Conservation (phyloP, 2,888 invertebrate genomes). For the Mimachlamys varia region DNA sequence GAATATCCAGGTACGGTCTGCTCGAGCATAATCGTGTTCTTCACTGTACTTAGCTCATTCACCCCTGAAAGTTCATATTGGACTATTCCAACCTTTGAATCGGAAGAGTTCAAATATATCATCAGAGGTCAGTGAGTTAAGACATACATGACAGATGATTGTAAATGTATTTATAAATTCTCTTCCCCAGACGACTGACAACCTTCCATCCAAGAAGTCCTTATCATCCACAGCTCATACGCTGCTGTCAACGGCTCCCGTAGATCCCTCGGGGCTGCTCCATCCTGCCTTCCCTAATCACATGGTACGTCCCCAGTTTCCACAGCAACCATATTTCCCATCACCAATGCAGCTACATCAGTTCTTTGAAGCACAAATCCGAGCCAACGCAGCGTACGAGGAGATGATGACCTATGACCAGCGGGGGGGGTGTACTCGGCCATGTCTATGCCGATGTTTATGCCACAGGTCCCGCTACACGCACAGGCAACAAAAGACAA, state of each 20-base stretch:
- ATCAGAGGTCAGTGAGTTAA: too few relatives aligned
- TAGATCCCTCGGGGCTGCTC: conserved; percentile 45
- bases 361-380: conserved; percentile 56
- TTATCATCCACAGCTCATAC: background rate
- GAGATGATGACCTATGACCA: conserved; percentile 56
- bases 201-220: conserved; percentile 37
- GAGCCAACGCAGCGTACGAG: conserved; percentile 59
- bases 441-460: conserved; percentile 48
- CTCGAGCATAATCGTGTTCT: too few relatives aligned
- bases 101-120: too few relatives aligned
- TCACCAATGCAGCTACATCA: conserved; percentile 58
- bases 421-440: conserved; percentile 39
- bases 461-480: conserved; percentile 51
- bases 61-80: too few relatives aligned
- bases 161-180: background rate
- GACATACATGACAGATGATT: background rate
- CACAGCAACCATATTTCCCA: conserved; percentile 46
- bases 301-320: conserved; percentile 49
- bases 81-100: too few relatives aligned
- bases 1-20: too few relatives aligned
- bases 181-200: background rate
- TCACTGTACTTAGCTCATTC: too few relatives aligned
- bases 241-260: background rate
- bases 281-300: conserved; percentile 61
- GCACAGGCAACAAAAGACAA: conserved; percentile 11